Evolutionary conservation across 2,888 invertebrate species (phyloP), one percentile per base, ranked within the genome.

Genomic region (Saturnia japonica): DNA sequence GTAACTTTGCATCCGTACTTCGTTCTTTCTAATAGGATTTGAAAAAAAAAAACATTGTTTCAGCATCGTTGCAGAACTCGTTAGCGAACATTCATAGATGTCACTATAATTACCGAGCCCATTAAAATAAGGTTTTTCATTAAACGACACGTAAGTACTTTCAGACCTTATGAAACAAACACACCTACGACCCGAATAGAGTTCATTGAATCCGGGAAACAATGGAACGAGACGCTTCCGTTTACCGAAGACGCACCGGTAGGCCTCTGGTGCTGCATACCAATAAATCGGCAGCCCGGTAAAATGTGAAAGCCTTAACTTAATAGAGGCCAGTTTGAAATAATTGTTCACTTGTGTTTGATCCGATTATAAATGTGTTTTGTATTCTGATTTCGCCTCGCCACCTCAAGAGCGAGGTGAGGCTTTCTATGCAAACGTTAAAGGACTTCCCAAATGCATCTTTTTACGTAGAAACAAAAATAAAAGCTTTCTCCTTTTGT

Each of bases 151-250:
- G 42, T 25, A 67, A 70, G 57, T 73, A 72, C 70, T 72, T 73
- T 73, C 76, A 71, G 71, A 68, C 74, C 70, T 73, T 70, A 69
- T 74, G 74, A 75, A 72, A 74, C 73, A 71, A 73, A 79, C 78
- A 73, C 76, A 79, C 80, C 76, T 72, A 73, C 80, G 88, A 86
- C 90, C 90, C 77, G 86, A 80, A 89, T 86, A 90, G 80, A 83
- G 90, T 88, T 89, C 91, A 88, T 85, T 88, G 88, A 85, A 87
- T 90, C 89, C 87, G 87, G 90, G 87, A 89, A 89, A 90, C 88
- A 86, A 86, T 88, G 79, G 84, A 69, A 76, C 74, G 79, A 78
- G 81, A 78, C 83, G 83, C 88, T 90, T 91, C 90, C 90, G 89
- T 83, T 82, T 85, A 79, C 80, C 82, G 80, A 85, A 85, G 84